Evolutionary conservation across 2,113 vertebrate species (phyloP), one percentile per base, ranked within the genome.

Genomic region (Rhinoderma darwinii): DNA sequence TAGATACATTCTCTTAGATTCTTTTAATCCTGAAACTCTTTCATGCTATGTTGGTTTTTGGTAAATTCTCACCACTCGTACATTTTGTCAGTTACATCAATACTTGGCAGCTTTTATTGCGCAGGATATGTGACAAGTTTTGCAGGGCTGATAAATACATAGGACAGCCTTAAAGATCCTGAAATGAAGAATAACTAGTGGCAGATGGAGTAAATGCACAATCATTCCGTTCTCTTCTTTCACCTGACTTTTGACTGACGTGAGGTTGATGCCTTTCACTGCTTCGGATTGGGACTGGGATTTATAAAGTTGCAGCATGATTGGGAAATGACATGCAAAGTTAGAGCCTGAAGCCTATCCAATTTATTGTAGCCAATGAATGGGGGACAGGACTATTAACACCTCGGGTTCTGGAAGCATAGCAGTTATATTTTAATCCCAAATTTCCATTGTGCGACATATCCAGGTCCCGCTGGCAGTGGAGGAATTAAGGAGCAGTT

Each of bases 151-250:
- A 44, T 50, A 61, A 66, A 87, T 74, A 82, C 85, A 72, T 27
- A 18, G 78, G 85, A 37, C 75, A 54, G 35, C 44, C 37, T 82
- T 73, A 81, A 82, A 87, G 44, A 82, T 70, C 72, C 78, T 82
- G 43, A 72, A 86, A 87, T 82, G 54, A 81, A 82, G 39, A 63
- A 87, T 75, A 75, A 63, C 79, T 75, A 44, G 39, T 75, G 79
- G 20, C 59, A 86, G 66, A 86, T 70, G 37, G 39, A 86, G 59
- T 61, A 73, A 78, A 44, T 73, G 77, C 47, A 82, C 77, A 59
- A 81, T 86, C 79, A 82, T 50, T 74, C 79, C 17, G 41, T 43
- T 22, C 51, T 87, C 22, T 61, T 30, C 72, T 35, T 87, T 74
- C 37, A 74, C 78, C 86, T 47, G 79, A 8, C 51, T 35, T 54